Conservation (phyloP, 1,140 invertebrate species). For the Carposina sasakii region DNA sequence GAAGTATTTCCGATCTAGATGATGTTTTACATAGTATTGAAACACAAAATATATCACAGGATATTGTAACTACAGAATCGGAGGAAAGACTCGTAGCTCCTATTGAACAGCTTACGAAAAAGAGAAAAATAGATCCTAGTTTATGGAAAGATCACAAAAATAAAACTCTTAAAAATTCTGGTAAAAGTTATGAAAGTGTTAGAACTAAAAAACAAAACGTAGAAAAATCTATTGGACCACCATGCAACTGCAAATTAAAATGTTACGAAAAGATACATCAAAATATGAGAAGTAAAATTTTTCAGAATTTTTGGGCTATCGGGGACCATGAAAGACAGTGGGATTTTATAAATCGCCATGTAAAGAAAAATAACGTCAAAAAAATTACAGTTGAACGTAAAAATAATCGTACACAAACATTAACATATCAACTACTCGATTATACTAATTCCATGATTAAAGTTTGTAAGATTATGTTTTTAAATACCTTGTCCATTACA, state of each 20-base stretch:
- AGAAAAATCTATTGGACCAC: slow-evolving; percentile 17
- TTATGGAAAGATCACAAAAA: slow-evolving; percentile 17
- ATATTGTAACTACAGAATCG: no score
- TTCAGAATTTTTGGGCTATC: slow-evolving; percentile 20
- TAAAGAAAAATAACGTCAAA: slow-evolving; percentile 18
- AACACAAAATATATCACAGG: no score
- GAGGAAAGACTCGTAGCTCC: no score
- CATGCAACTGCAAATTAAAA: slow-evolving; percentile 21
- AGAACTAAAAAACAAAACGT: slow-evolving; percentile 16
- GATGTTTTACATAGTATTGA: no score
- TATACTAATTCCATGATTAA: background rate
- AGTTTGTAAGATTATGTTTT: slow-evolving; percentile 23
- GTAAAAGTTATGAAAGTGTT: slow-evolving; percentile 13
- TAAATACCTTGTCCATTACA: slow-evolving; percentile 22
- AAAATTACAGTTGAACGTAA: slow-evolving; percentile 21
- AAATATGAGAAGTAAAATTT: slow-evolving; percentile 9
- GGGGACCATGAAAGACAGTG: slow-evolving; percentile 19
- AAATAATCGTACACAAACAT: slow-evolving; percentile 27
- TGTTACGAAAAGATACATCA: slow-evolving; percentile 14
- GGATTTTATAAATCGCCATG: slow-evolving; percentile 16
- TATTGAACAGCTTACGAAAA: no score
- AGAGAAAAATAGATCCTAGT: slow-evolving; percentile 13
- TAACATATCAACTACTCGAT: slow-evolving; percentile 18
- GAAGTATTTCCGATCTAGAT: no score
- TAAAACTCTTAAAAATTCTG: slow-evolving; percentile 21